Conservation (phyloP, 1,140 invertebrate genomes). For the Caenorhabditis briggsae region DNA sequence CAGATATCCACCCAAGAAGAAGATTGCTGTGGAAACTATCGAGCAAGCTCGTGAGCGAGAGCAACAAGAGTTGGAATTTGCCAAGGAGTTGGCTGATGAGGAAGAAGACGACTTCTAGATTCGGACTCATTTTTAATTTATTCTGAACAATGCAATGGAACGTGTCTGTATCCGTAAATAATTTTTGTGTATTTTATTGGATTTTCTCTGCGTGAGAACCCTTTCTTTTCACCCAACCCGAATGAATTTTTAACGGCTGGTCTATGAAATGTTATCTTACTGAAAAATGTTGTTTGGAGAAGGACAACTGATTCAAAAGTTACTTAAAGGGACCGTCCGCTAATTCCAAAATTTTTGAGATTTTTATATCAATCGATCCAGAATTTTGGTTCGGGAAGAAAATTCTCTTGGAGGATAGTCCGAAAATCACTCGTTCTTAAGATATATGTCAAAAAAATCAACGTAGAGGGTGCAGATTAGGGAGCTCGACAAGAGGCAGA, state of each 20-base stretch:
- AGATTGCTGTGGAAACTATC: constrained; percentile 78
- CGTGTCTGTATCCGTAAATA: constrained; percentile 43
- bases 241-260: not conserved
- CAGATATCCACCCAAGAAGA: constrained; percentile 98
- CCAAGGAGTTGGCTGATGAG: constrained; percentile 68
- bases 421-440: too few species aligned
- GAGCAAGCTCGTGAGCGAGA: constrained; percentile 68
- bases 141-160: constrained; percentile 43
- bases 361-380: too few species aligned
- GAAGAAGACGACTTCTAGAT: constrained; percentile 67
- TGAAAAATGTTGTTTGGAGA: too few species aligned
- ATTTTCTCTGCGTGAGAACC: not conserved
- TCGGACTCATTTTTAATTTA: not conserved
- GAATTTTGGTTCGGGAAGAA: too few species aligned
- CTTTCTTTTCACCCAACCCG: not conserved
- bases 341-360: too few species aligned
- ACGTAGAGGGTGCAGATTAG: too few species aligned
- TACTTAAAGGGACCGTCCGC: too few species aligned
- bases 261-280: too few species aligned
- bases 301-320: too few species aligned
- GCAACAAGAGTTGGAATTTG: constrained; percentile 68
- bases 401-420: too few species aligned
- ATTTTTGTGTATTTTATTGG: constrained; percentile 18
- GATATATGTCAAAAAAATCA: too few species aligned
- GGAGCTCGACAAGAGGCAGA: too few species aligned